Evolutionary conservation across 2,797 vertebrate genomes (phyloP).

Genomic region (Xenops minutus): DNA sequence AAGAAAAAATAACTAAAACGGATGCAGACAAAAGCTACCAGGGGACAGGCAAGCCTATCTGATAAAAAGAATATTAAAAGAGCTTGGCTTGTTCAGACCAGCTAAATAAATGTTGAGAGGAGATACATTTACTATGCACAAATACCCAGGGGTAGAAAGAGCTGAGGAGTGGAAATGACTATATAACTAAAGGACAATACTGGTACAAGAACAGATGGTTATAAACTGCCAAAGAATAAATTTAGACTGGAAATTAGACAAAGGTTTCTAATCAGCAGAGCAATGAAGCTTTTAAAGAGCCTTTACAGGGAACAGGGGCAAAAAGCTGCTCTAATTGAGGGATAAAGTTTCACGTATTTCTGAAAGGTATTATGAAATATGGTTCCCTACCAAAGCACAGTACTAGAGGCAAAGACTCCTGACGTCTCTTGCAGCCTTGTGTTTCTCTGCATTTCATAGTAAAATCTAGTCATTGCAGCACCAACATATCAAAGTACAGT

Average conservation of each 20-base stretch:
- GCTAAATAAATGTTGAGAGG: slow-evolving; percentile 22
- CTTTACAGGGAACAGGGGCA: slow-evolving; percentile 18
- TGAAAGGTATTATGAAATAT: slow-evolving; percentile 20
- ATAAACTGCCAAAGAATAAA: slow-evolving; percentile 60
- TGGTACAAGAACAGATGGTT: slow-evolving; percentile 64
- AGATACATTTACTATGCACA: not conserved
- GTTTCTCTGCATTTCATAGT: not conserved
- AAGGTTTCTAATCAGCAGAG: slow-evolving; percentile 54
- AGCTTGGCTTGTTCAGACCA: not conserved
- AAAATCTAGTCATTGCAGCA: not conserved
- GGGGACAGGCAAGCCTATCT: not conserved
- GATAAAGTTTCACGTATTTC: slow-evolving; percentile 5
- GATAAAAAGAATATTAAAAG: not conserved
- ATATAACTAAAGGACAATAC: slow-evolving; percentile 57
- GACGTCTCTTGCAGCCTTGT: not conserved
- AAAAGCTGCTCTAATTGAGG: slow-evolving; percentile 33
- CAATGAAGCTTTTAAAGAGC: slow-evolving; percentile 46
- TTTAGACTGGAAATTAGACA: slow-evolving; percentile 61
- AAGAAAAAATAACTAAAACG: slow-evolving; percentile 13
- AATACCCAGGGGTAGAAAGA: slow-evolving; percentile 26
- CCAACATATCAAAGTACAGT: not conserved
- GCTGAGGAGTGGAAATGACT: slow-evolving; percentile 14
- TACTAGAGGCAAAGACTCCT: not conserved
- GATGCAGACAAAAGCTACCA: not conserved
- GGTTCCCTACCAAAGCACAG: not conserved